Evolutionary conservation across 2,888 invertebrate genomes (phyloP).

Genomic region (Caenorhabditis panamensis): DNA sequence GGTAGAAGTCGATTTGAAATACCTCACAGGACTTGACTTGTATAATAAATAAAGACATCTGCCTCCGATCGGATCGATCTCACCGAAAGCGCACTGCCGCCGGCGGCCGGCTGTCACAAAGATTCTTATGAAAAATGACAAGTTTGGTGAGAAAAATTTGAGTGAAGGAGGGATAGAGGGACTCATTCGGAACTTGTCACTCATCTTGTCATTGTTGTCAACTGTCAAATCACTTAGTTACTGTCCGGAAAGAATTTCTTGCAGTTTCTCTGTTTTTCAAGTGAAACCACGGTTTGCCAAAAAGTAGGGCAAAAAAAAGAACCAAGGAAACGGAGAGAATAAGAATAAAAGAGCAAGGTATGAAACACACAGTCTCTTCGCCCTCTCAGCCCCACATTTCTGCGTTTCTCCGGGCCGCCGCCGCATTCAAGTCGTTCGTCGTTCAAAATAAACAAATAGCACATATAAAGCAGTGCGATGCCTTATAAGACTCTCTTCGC

Average conservation of each 20-base stretch:
- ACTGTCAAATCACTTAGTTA: background rate
- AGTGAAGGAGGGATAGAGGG: background rate
- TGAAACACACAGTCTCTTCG: slow-evolving; percentile 41
- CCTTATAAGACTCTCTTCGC: slow-evolving; percentile 35
- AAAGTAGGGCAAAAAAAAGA: background rate
- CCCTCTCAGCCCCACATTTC: background rate
- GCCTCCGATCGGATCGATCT: no score
- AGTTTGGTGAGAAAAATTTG: slow-evolving; percentile 13
- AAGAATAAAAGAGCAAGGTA: slow-evolving; percentile 8
- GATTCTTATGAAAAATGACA: slow-evolving; percentile 42
- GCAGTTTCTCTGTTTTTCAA: no score
- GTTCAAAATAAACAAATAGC: slow-evolving; percentile 55
- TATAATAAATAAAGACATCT: no score
- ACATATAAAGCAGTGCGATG: slow-evolving; percentile 36
- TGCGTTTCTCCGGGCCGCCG: slow-evolving; percentile 18
- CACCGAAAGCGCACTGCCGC: slow-evolving; percentile 8
- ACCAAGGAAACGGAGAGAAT: background rate
- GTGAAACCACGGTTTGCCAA: background rate
- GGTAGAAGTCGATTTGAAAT: background rate
- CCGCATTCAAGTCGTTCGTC: background rate
- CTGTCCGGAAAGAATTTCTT: background rate
- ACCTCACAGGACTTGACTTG: no score
- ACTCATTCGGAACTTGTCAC: slow-evolving; percentile 14
- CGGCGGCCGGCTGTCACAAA: slow-evolving; percentile 21
- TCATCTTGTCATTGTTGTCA: no score